phyloP scores from a whole-genome alignment of 2,797 vertebrate genomes.

The Xenops minutus region DNA sequence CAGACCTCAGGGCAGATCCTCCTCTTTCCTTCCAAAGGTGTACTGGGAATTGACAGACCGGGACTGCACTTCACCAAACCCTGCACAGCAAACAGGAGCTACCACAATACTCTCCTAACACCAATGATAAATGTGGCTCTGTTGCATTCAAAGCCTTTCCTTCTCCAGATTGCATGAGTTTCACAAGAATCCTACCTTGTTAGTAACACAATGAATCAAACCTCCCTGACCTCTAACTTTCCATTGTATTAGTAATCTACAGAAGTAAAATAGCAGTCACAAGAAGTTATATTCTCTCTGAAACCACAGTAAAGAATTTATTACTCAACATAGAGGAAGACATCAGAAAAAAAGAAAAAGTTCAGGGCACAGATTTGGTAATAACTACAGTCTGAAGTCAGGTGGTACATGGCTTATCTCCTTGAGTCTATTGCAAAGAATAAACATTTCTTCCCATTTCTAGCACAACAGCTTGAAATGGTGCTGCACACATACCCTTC shows the following conservation, averaged over 20 bases:
- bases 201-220: not conserved
- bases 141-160: not conserved
- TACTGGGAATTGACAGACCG: not conserved
- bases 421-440: not conserved
- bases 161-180: not conserved
- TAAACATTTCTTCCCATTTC: not conserved
- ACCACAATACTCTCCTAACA: not conserved
- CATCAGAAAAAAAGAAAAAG: not conserved
- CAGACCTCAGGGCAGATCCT: not conserved
- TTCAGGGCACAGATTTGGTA: not conserved
- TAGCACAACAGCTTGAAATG: not conserved
- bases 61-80: not conserved
- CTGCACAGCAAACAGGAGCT: not conserved
- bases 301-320: not conserved
- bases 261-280: not conserved
- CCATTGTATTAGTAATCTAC: not conserved
- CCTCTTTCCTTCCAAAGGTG: fast-evolving
- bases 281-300: not conserved
- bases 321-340: not conserved
- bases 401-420: not conserved
- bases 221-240: not conserved
- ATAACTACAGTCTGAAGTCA: not conserved
- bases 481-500: not conserved
- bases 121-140: not conserved
- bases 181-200: not conserved